Evolutionary conservation across 2,888 invertebrate genomes (phyloP), one percentile per base, ranked within the genome.

Genomic region (Leucozona laternaria): DNA sequence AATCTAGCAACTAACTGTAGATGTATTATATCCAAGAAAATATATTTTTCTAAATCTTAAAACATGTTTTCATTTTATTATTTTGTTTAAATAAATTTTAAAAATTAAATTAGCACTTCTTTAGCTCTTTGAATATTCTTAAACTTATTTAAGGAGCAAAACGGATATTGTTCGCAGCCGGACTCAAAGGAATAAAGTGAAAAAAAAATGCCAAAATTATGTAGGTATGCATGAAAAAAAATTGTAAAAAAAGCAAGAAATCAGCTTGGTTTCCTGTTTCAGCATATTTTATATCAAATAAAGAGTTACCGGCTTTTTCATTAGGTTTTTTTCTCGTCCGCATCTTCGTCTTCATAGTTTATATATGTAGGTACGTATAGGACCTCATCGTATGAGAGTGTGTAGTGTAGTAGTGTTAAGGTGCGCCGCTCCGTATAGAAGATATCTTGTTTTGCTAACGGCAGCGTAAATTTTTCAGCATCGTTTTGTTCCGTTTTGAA

Each of bases 231-330:
- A 31, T 13, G 6, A n/a, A 43, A 43, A 17, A 7, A 43, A 7
- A 43, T 0, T 43, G 0, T 2, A 17, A 17, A 4, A 45, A 43
- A 15, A 48, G 4, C 48, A 34, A 53, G 28, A 68, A 40, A 73
- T 73, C 62, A 55, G 60, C 43, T 62, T 31, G 71, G 85, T 73
- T 81, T 68, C 81, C 77, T 73, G 77, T 73, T 73, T 78, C 68
- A 77, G 76, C 45, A 70, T 78, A 73, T 79, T 84, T 79, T 43
- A 78, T 73, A 86, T 73, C 62, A 81, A 78, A 85, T 85, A 77
- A 81, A 78, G 81, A 86, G 77, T 86, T 80, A 57, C 81, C 77
- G 77, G 70, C 77, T 85, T 78, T 43, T 81, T 81, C 72, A 37
- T 79, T 55, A 57, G 62, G 11, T 50, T 73, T 50, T 73, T 45